Evolutionary conservation across 2,113 vertebrate species (phyloP), one percentile per base, ranked within the genome.

Genomic region (Phaethornis superciliosus): DNA sequence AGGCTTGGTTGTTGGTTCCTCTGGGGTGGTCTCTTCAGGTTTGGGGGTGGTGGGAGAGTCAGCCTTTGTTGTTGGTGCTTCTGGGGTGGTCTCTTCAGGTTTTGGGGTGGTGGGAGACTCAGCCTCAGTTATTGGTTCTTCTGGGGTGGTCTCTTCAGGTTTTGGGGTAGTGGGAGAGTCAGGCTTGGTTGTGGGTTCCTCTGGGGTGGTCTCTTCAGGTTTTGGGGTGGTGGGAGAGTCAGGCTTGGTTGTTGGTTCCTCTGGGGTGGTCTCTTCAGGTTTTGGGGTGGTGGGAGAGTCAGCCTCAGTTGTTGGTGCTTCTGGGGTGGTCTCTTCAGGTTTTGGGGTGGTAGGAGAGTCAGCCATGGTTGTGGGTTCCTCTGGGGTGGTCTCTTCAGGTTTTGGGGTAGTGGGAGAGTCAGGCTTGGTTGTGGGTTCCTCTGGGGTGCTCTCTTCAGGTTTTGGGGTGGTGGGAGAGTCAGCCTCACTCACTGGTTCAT

Each of bases 1-100:
- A 0, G 58, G 19, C 33, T 79, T 15, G 0, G 55, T 78, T 0
- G 6, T 21, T 0, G 33, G 24, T 3, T 54, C 69, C 3, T 52
- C 60, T 21, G 62, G 17, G 16, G 47, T n/a, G 26, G 22, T 69
- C 2, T 33, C 67, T 15, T 69, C 67, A 23, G 21, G 6, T 28
- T 70, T 26, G 2, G 19, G 49, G 33, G 47, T 37, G 11, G 33
- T 52, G 12, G n/a, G 33, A 24, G 30, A 67, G 2, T 23, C 42
- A 0, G 32, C 10, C 4, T 27, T 5, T 7, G 16, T 47, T 0
- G 13, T 47, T 24, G 32, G 15, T 52, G 8, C 68, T 6, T 52
- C 68, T 15, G 86, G 19, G 3, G 60, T 65, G 2, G 59, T 67
- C 0, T 81, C 58, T 26, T 64, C 69, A 2, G 16, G 1, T 32